Percentiles rank a stretch among this genome's conserved stretches.
phyloP scores from a whole-genome alignment of 2,113 vertebrate species.

The Nasalis larvatus region DNA sequence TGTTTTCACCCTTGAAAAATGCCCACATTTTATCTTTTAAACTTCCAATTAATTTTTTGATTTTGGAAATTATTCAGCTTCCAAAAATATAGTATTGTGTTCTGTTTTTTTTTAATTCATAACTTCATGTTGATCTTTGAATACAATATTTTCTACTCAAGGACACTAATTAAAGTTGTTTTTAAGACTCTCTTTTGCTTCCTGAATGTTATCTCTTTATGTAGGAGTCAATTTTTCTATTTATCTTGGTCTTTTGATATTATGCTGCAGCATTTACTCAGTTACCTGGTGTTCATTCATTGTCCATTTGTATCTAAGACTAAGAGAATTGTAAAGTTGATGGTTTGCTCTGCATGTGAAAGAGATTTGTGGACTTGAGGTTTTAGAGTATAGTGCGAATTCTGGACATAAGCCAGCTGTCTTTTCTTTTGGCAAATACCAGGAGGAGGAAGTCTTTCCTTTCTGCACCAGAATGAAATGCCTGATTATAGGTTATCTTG shows the following conservation, averaged over 20 bases:
- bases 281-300: background rate
- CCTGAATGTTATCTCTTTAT: background rate
- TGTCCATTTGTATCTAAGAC: background rate
- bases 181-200: background rate
- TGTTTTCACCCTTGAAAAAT: background rate
- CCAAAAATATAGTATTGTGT: background rate
- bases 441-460: background rate
- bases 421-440: background rate
- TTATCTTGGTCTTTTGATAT: background rate
- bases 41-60: background rate
- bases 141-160: background rate
- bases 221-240: background rate
- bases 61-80: background rate
- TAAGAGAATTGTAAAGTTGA: background rate
- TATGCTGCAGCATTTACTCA: background rate
- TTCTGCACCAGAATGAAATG: background rate
- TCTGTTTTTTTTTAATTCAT: background rate
- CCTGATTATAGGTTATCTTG: background rate
- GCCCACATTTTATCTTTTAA: background rate
- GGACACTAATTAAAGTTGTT: background rate
- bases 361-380: background rate
- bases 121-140: background rate
- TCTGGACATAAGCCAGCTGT: background rate
- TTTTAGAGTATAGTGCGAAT: background rate
- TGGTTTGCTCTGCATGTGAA: background rate